Percentiles rank a stretch among this genome's conserved stretches.
phyloP scores from a whole-genome alignment of 30 jellyfish, hydroid and myxozoan genomes.

The Aurelia sp. region DNA sequence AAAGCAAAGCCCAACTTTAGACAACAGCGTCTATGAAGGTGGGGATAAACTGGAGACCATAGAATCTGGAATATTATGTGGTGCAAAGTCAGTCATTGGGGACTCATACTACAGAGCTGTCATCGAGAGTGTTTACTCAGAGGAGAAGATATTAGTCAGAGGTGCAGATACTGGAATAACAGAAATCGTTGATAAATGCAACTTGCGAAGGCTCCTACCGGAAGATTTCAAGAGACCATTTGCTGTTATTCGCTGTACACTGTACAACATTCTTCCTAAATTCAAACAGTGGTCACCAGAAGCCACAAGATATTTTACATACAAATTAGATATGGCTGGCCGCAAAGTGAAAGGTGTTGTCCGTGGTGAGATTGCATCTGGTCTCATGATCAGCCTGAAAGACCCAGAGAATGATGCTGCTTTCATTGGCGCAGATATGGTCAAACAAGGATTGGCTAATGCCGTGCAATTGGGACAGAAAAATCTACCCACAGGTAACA shows the following conservation, averaged over 20 bases:
- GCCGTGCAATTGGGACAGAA: not conserved
- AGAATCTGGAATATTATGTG: constrained; percentile 30
- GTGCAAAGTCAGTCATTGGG: constrained; percentile 2
- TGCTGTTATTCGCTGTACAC: constrained; percentile 31
- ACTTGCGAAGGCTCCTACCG: constrained; percentile 22
- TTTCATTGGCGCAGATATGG: constrained; percentile 48
- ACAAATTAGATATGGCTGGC: constrained; percentile 38
- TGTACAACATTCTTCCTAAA: constrained; percentile 29
- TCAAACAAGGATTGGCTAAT: constrained; percentile 50
- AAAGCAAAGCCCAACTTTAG: not conserved
- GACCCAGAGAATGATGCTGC: constrained; percentile 40
- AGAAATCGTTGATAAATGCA: constrained; percentile 15
- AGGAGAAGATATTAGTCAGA: constrained; percentile 39
- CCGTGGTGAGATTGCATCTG: constrained; percentile 55
- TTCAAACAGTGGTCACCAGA: constrained; percentile 45
- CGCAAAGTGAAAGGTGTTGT: constrained; percentile 38
- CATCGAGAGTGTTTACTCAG: constrained; percentile 38
- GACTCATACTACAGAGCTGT: constrained; percentile 38
- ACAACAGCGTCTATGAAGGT: constrained; percentile 13
- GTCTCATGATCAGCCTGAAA: constrained; percentile 6
- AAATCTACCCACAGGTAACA: no score
- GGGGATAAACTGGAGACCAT: constrained; percentile 9
- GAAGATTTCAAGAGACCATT: constrained; percentile 53
- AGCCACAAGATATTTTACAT: constrained; percentile 28
- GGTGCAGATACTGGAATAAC: constrained; percentile 47